phyloP scores from a whole-genome alignment of 2,113 vertebrate genomes.

The Heterocephalus glaber region DNA sequence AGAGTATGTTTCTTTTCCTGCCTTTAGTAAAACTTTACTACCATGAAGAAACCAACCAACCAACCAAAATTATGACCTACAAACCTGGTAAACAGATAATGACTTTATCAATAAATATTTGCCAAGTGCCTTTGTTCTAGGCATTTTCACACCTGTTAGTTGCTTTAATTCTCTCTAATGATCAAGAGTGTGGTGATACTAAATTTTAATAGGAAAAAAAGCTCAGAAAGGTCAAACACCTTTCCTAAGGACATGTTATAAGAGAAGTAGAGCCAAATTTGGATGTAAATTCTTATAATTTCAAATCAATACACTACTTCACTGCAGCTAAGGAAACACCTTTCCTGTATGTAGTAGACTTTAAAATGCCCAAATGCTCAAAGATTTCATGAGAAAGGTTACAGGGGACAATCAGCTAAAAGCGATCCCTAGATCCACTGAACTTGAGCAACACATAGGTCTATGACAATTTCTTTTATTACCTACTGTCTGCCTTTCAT shows the following conservation, averaged over 20 bases:
- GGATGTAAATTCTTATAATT: slow-evolving; percentile 21
- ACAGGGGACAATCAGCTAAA: neutral
- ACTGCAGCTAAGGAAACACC: neutral
- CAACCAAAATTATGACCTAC: neutral
- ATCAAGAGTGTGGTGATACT: neutral
- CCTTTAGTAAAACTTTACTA: neutral
- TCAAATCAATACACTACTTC: neutral
- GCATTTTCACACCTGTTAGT: neutral
- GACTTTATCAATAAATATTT: neutral
- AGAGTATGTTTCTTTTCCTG: neutral
- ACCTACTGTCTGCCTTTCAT: slow-evolving; percentile 26
- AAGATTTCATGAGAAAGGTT: slow-evolving; percentile 38
- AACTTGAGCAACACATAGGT: neutral
- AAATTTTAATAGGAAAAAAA: slow-evolving; percentile 32
- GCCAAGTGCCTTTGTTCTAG: neutral
- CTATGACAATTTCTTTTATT: slow-evolving; percentile 6
- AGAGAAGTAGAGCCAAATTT: neutral
- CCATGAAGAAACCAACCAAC: neutral
- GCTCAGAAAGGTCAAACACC: neutral
- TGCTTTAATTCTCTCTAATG: slow-evolving; percentile 3
- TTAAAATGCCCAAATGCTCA: neutral
- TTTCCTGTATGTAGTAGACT: neutral
- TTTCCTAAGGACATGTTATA: neutral
- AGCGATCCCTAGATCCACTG: neutral
- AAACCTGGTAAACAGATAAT: neutral